These are phyloP conservation scores for Diplazon laetatorius DNA, from an alignment of 2,888 invertebrate species.

Conservation along the genomic window DNA sequence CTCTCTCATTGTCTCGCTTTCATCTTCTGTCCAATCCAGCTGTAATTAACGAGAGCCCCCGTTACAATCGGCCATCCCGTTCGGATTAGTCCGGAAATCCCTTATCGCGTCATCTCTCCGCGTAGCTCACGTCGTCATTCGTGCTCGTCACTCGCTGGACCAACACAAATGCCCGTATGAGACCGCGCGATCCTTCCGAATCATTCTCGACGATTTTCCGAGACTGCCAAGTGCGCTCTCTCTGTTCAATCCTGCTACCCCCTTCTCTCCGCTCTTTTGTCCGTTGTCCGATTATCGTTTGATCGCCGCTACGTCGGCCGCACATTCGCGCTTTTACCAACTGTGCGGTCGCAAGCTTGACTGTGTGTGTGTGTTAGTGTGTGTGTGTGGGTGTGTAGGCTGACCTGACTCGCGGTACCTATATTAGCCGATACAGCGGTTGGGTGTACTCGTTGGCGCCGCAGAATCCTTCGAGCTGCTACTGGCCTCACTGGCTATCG, in stretches of 20 bases:
- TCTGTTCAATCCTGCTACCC: no score
- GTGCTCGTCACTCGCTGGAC: constrained; percentile 1
- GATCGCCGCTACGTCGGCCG: constrained; percentile 42
- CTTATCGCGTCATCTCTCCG: constrained; percentile 29
- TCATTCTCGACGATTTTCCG: constrained; percentile 1
- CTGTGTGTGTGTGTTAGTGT: no score
- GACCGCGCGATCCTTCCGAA: constrained; percentile 16
- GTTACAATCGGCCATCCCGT: constrained; percentile 42
- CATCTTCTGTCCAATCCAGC: constrained; percentile 40
- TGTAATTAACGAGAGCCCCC: constrained; percentile 56
- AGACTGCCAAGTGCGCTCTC: constrained; percentile 52
- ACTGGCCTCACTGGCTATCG: constrained; percentile 27
- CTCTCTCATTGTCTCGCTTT: constrained; percentile 11
- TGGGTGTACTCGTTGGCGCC: constrained; percentile 22
- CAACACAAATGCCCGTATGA: constrained; percentile 33
- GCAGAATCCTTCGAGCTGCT: constrained; percentile 28
- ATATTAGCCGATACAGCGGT: constrained; percentile 32
- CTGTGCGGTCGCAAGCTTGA: constrained; percentile 11
- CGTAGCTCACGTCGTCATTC: constrained; percentile 30
- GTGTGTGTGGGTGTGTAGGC: no score
- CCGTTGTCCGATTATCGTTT: constrained; percentile 39
- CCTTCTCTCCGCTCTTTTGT: constrained; percentile 29
- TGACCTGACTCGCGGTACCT: no score
- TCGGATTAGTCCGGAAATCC: constrained; percentile 44
- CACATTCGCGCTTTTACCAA: not conserved